Conservation (phyloP, 37 sponge, comb jelly and placozoan species). For the Cladorhizidae sp. region DNA sequence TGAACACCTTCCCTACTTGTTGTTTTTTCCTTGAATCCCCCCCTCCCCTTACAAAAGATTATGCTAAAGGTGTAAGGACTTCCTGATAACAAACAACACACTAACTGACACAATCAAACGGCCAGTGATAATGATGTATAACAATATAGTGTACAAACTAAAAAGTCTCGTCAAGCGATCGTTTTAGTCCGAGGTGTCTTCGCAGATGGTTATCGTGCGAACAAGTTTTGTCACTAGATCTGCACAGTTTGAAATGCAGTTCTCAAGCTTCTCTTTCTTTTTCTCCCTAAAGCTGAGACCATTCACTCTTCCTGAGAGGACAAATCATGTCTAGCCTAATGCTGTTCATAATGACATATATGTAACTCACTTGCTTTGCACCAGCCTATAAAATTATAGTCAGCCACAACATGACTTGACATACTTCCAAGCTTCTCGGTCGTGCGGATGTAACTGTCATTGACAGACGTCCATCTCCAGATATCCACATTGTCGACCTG, state of each 20-base stretch:
- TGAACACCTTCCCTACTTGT: no score
- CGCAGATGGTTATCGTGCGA: conserved; percentile 3
- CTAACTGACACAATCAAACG: no score
- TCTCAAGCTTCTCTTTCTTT: conserved; percentile 36
- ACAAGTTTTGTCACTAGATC: conserved; percentile 42
- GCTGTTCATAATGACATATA: no score
- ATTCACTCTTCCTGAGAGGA: conserved; percentile 37
- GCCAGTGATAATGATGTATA: no score
- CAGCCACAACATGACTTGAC: not conserved
- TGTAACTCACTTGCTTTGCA: conserved; percentile 9
- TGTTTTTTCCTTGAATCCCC: no score
- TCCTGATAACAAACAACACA: no score
- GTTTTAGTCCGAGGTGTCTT: no score
- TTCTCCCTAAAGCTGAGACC: conserved; percentile 14
- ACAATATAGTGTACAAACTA: no score
- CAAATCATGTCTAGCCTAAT: no score
- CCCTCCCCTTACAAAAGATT: no score
- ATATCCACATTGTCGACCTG: not conserved
- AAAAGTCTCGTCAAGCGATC: no score
- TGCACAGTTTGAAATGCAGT: conserved; percentile 34
- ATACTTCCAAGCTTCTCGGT: not conserved
- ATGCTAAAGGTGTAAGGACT: no score
- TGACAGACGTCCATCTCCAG: conserved; percentile 21
- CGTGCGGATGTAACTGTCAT: not conserved
- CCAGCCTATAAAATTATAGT: conserved; percentile 11